phyloP scores from a whole-genome alignment of 2,888 invertebrate species.

The Pheosia tremula region DNA sequence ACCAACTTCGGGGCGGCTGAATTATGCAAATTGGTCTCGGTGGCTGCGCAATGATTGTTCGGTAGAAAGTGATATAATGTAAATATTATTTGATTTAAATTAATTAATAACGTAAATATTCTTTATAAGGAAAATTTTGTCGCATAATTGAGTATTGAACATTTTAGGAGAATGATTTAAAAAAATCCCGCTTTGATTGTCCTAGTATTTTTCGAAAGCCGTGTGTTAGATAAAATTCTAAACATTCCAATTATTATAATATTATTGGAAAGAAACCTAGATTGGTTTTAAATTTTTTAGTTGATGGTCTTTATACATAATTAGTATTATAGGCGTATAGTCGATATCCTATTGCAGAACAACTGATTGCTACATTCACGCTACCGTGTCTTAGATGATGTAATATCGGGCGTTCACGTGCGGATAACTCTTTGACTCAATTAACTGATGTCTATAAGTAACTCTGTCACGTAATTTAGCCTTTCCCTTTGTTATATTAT shows the following conservation, averaged over 20 bases:
- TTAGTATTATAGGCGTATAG: neutral
- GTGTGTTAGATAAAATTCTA: too few relatives aligned
- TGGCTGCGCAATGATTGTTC: conserved; percentile 7
- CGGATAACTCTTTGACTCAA: conserved; percentile 15
- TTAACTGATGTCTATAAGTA: conserved; percentile 21
- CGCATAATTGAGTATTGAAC: too few relatives aligned
- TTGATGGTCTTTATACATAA: too few relatives aligned
- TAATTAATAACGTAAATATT: too few relatives aligned
- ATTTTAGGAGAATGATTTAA: too few relatives aligned
- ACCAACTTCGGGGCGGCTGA: conserved; percentile 13
- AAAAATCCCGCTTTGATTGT: too few relatives aligned
- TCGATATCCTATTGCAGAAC: neutral
- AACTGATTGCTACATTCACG: conserved; percentile 6
- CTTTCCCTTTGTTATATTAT: neutral
- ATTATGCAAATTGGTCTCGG: conserved; percentile 15
- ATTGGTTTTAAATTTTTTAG: too few relatives aligned
- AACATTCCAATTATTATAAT: too few relatives aligned
- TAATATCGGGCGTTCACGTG: conserved; percentile 10
- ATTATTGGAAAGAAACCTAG: too few relatives aligned
- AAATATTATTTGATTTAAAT: neutral
- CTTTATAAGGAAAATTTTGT: too few relatives aligned
- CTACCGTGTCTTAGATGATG: conserved; percentile 7
- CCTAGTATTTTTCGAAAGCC: too few relatives aligned
- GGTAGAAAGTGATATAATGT: neutral
- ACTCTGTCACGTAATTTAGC: conserved; percentile 3